Evolutionary conservation across 2,888 invertebrate species (phyloP).

Genomic region (Melangyna quadrimaculata): DNA sequence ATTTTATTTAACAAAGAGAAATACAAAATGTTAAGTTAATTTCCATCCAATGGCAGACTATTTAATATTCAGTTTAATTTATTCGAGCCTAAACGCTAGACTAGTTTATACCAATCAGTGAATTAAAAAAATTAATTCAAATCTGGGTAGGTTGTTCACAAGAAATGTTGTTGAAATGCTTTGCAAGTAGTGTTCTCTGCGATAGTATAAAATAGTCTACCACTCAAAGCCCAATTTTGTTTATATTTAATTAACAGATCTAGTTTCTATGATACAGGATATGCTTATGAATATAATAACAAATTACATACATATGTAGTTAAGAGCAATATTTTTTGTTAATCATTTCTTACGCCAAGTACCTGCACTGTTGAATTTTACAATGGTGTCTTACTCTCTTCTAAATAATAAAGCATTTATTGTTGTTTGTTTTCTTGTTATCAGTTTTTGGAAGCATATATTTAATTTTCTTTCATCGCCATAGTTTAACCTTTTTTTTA

Average conservation of each 20-base stretch:
- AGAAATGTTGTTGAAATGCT: no score
- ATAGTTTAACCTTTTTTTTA: neutral
- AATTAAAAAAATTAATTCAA: neutral
- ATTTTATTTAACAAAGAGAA: neutral
- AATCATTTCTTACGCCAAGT: neutral
- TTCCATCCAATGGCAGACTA: neutral
- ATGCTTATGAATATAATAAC: constrained; percentile 16
- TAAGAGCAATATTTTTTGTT: neutral
- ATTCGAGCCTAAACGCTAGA: neutral
- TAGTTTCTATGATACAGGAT: constrained; percentile 1
- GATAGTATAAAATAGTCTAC: neutral
- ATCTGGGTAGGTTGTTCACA: no score
- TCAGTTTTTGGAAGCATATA: constrained; percentile 39
- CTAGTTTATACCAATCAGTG: neutral
- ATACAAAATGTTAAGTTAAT: neutral
- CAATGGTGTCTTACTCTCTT: neutral
- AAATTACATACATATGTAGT: no score
- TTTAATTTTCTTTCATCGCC: constrained; percentile 1
- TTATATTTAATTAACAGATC: no score
- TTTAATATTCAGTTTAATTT: neutral
- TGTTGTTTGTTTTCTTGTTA: neutral
- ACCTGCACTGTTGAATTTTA: neutral
- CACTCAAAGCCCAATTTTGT: no score
- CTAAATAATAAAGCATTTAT: constrained; percentile 10
- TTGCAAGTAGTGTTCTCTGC: no score